Percentiles rank a stretch among this genome's conserved stretches.
These are phyloP conservation scores for Tamandua tetradactyla DNA, from an alignment of 2,797 vertebrate genomes.

Conservation along the genomic window DNA sequence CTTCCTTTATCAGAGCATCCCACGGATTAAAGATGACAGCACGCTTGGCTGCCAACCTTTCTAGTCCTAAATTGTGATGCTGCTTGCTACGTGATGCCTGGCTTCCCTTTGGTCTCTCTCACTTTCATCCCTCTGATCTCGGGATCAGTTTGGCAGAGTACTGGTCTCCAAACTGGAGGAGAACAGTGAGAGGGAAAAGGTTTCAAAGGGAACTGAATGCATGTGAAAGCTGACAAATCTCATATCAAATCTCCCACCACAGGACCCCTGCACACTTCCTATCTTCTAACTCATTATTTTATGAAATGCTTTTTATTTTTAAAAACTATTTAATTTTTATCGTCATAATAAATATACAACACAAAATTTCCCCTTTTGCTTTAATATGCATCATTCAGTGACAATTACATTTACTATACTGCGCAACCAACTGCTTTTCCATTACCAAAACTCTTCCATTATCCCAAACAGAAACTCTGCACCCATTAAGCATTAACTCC, in stretches of 20 bases:
- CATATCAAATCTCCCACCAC: neutral
- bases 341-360: no score
- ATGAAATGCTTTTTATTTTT: neutral
- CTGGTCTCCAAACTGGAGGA: neutral
- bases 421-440: no score
- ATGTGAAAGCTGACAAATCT: neutral
- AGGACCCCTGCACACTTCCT: neutral
- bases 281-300: neutral
- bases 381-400: no score
- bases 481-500: no score
- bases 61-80: neutral
- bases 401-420: no score
- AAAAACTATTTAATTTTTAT: no score
- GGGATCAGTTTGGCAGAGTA: slow-evolving; percentile 48
- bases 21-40: slow-evolving; percentile 43
- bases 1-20: neutral
- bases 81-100: neutral
- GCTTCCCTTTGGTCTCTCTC: slow-evolving; percentile 59
- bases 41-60: neutral
- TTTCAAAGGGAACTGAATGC: neutral
- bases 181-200: neutral
- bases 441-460: no score
- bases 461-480: no score
- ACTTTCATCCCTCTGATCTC: slow-evolving; percentile 53
- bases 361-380: no score